phyloP scores from a whole-genome alignment of 2,113 vertebrate species.

The Spheniscus mendiculus region DNA sequence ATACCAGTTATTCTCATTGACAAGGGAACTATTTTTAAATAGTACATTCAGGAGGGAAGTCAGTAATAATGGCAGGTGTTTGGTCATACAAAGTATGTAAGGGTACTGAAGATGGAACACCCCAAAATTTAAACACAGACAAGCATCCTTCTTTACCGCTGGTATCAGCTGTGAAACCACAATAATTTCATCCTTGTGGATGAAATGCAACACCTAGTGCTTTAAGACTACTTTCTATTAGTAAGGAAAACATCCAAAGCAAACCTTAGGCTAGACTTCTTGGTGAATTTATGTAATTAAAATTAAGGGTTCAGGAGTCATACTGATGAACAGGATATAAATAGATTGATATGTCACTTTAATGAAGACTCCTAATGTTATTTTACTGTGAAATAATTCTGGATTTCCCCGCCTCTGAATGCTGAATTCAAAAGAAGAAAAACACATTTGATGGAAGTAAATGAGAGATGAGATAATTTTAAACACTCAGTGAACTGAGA shows the following conservation, averaged over 20 bases:
- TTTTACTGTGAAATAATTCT: not conserved
- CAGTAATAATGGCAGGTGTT: not conserved
- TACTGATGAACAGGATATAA: not conserved
- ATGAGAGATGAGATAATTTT: slow-evolving; percentile 18
- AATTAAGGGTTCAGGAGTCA: not conserved
- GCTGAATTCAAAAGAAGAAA: not conserved
- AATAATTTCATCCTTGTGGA: not conserved
- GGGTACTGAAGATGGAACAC: not conserved
- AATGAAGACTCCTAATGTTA: not conserved
- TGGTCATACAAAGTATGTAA: not conserved
- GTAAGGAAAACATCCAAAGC: not conserved
- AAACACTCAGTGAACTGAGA: not conserved
- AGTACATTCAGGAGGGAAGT: not conserved
- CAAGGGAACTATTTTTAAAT: not conserved
- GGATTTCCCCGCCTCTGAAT: not conserved
- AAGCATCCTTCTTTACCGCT: not conserved
- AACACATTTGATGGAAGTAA: not conserved
- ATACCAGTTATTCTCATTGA: not conserved
- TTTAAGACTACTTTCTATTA: not conserved
- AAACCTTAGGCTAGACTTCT: not conserved
- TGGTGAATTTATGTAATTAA: not conserved
- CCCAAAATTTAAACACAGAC: not conserved
- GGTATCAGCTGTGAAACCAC: not conserved
- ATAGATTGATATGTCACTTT: not conserved
- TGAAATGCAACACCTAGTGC: not conserved